A percentile compares a stretch with the other conserved stretches of the same genome.
Evolutionary conservation across 1,140 invertebrate genomes (phyloP).

Genomic region (Caenorhabditis inopinata): DNA sequence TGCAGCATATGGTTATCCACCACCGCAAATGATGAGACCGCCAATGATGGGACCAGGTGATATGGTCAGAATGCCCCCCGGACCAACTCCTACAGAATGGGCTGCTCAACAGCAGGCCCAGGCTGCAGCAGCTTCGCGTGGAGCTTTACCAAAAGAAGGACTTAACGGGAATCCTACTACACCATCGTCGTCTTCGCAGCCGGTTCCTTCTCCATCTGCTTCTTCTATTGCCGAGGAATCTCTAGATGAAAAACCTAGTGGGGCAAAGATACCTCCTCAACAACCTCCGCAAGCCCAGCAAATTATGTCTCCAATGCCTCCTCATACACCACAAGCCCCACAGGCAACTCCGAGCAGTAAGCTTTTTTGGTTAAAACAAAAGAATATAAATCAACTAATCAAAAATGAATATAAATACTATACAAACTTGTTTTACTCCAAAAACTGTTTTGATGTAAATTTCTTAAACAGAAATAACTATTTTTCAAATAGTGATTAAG

Average conservation of each 20-base stretch:
- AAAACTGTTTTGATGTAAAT: no score
- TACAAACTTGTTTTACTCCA: no score
- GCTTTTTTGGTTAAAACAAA: not conserved
- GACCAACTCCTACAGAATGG: slow-evolving; percentile 40
- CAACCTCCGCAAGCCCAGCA: not conserved
- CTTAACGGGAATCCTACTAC: not conserved
- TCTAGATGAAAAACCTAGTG: slow-evolving; percentile 4
- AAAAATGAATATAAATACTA: not conserved
- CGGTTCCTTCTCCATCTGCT: slow-evolving; percentile 32
- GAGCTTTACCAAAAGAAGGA: not conserved
- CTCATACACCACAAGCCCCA: not conserved
- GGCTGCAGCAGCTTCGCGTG: not conserved
- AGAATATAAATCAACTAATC: not conserved
- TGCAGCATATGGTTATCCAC: slow-evolving; percentile 11
- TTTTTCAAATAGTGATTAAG: no score
- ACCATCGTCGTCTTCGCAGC: not conserved
- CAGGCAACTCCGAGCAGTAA: not conserved
- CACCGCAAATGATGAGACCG: slow-evolving; percentile 34
- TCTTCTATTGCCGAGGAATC: slow-evolving; percentile 32
- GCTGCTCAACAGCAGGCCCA: slow-evolving; percentile 32
- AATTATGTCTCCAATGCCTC: not conserved
- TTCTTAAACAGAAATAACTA: no score
- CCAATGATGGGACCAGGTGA: slow-evolving; percentile 25
- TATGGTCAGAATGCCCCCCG: slow-evolving; percentile 43
- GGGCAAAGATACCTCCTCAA: not conserved